A percentile compares a stretch with the other conserved stretches of the same genome.
Conservation (phyloP, 2,888 invertebrate genomes). For the Unio delphinus region DNA sequence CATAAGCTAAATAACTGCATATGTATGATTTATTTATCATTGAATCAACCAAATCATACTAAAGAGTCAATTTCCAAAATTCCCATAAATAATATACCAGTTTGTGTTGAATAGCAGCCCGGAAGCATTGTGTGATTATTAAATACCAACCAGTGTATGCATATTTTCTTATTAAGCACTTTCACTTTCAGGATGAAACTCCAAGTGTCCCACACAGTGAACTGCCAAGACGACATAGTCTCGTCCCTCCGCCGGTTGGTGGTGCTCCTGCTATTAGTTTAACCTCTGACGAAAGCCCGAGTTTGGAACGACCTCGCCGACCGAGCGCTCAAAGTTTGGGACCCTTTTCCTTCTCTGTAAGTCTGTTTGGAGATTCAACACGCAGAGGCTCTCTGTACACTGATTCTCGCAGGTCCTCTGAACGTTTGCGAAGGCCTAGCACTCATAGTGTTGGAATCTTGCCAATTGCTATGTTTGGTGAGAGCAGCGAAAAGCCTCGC, state of each 20-base stretch:
- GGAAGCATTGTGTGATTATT: too few species aligned
- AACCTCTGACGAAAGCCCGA: conserved; percentile 53
- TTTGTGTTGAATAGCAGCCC: too few species aligned
- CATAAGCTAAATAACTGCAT: too few species aligned
- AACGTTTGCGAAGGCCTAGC: conserved; percentile 47
- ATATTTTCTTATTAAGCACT: too few species aligned
- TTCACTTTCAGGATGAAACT: neutral
- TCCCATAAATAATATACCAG: too few species aligned
- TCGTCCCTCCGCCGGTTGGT: conserved; percentile 53
- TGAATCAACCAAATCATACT: too few species aligned
- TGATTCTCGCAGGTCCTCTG: conserved; percentile 33
- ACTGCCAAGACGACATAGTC: conserved; percentile 46
- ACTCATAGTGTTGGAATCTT: conserved; percentile 62
- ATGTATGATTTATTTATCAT: too few species aligned
- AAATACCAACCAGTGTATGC: too few species aligned
- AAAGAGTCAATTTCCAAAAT: too few species aligned
- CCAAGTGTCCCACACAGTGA: conserved; percentile 15
- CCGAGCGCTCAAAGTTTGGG: conserved; percentile 69
- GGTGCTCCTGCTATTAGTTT: conserved; percentile 55
- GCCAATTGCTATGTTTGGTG: conserved; percentile 61
- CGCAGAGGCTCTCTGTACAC: conserved; percentile 35
- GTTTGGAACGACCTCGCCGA: conserved; percentile 56
- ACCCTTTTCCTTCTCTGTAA: conserved; percentile 62
- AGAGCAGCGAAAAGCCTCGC: conserved; percentile 55
- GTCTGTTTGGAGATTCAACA: conserved; percentile 51